Conservation (phyloP, 2,797 vertebrate genomes). For the Tadarida brasiliensis region DNA sequence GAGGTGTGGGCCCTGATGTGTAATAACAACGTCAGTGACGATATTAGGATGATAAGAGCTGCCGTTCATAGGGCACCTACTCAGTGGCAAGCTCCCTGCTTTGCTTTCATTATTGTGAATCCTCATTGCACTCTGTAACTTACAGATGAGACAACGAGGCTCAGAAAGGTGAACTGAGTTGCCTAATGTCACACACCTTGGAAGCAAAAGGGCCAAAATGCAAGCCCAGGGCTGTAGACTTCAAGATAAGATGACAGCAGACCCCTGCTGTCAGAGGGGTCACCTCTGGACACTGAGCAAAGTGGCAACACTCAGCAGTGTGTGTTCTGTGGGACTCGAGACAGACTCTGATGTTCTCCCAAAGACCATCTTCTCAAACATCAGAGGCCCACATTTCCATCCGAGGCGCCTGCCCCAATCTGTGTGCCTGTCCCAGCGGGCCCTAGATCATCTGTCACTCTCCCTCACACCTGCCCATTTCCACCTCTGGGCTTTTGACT, state of each 20-base stretch:
- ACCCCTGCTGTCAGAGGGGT: background rate
- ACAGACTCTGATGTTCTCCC: background rate
- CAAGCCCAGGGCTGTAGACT: background rate
- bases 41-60: background rate
- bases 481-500: background rate
- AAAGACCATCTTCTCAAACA: background rate
- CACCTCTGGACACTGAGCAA: background rate
- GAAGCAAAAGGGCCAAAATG: background rate
- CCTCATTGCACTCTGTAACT: background rate
- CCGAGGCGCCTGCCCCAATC: accelerated
- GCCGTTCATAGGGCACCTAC: no score
- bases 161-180: background rate
- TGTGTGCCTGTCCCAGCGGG: background rate
- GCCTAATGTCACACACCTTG: background rate
- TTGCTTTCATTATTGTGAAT: background rate
- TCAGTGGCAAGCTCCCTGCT: background rate
- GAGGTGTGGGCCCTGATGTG: background rate
- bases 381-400: background rate
- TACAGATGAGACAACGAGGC: background rate
- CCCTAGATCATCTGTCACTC: accelerated
- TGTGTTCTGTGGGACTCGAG: background rate
- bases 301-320: background rate
- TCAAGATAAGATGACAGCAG: background rate
- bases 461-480: background rate
- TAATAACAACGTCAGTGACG: no score